Evolutionary conservation across 2,113 vertebrate species (phyloP).

Genomic region (Sylvia atricapilla): DNA sequence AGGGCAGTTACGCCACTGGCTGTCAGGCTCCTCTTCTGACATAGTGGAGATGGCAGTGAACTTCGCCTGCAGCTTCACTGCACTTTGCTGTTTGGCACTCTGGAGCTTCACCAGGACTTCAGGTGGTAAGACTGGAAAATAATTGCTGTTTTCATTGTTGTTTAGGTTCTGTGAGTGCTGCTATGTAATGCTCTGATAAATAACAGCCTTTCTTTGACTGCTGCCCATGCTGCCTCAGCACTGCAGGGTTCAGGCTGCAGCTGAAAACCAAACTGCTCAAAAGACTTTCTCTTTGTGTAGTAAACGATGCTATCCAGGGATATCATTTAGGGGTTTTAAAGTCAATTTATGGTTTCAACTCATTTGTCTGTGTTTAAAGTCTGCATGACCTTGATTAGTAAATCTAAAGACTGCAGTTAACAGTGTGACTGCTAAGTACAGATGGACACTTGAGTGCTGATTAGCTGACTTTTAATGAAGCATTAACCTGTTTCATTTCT

Average conservation of each 20-base stretch:
- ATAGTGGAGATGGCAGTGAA: background rate
- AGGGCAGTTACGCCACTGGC: background rate
- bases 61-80: background rate
- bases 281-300: background rate
- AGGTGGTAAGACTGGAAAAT: conserved; percentile 29
- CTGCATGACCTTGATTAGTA: conserved; percentile 7
- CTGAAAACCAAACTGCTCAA: background rate
- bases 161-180: background rate
- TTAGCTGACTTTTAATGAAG: conserved; percentile 29
- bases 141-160: background rate
- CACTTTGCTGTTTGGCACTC: background rate
- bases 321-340: background rate
- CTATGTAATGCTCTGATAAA: background rate
- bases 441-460: background rate
- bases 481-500: background rate
- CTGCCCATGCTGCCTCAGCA: background rate
- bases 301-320: background rate
- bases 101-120: background rate
- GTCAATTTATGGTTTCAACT: background rate
- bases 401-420: background rate
- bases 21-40: background rate
- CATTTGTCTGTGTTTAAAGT: conserved; percentile 16
- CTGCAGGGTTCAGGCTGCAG: background rate
- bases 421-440: background rate
- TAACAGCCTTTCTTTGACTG: background rate